Base-by-base conservation (phyloP, 2,888 invertebrate species). In the Archaeoteleia sp. region DNA sequence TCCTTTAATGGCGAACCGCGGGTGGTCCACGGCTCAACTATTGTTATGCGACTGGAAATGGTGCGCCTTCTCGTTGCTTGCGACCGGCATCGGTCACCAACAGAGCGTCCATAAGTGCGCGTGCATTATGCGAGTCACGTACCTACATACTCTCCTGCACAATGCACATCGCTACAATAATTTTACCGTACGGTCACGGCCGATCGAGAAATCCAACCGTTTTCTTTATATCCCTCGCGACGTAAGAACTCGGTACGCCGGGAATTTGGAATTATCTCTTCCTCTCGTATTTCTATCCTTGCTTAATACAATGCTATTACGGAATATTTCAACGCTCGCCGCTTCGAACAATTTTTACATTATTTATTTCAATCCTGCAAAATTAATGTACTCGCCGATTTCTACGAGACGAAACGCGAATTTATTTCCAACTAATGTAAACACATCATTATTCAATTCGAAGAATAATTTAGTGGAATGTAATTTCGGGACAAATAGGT, bases 11-110 rank as follows among this genome's bases (percentile, higher is more conserved):
- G 79, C 51, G 67, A 77, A 60, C 80, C 72, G 63, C 79, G 82
- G 79, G 82, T 82, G 80, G 82, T 81, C 81, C 79, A 49, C 42
- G 74, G 75, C 77, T 81, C 72, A 78, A 78, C 80, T 76, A 80
- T 80, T 81, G 81, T 81, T 81, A 76, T 40, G 66, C 76, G 75
- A 71, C 73, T 71, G 72, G 60, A 70, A 70, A 70, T 68, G 74
- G 70, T 60, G 49, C 66, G 61, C 57, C 67, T 42, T 9, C 65
- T 51, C 42, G 13, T 23, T 9, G 23, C 30, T 23, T 15, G 40
- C 27, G 14, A 35, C 42, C 58, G 39, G 58, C 60, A 71, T 74
- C 69, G 75, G 66, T 71, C 76, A 67, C 70, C 74, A 69, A 53
- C 70, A 69, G 74, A 74, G 74, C 42, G 58, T 70, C 73, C 77